phyloP scores from a whole-genome alignment of 37 sponge, comb jelly and placozoan genomes.

The Hexactinellida sp. region DNA sequence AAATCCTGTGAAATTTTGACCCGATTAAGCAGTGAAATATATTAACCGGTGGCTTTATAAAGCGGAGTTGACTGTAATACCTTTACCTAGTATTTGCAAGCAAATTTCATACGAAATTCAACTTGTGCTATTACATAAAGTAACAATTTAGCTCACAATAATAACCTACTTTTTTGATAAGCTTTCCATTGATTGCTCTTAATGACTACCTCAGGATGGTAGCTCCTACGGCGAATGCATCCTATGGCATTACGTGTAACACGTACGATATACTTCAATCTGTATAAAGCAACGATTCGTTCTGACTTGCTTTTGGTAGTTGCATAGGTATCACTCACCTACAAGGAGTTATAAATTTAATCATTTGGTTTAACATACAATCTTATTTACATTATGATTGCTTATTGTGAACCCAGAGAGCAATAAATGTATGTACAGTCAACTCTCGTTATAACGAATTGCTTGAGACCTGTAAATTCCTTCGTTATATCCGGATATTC shows the following conservation, averaged over 20 bases:
- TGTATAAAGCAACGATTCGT: not conserved
- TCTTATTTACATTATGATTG: too few relatives aligned
- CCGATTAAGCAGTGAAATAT: too few relatives aligned
- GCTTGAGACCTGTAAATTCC: not conserved
- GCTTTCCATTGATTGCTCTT: not conserved
- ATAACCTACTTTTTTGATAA: not conserved
- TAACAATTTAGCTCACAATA: too few relatives aligned
- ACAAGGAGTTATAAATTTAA: not conserved
- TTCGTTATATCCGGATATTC: not conserved
- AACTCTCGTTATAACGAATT: not conserved
- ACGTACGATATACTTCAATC: not conserved
- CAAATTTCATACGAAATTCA: too few relatives aligned
- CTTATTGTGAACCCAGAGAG: too few relatives aligned
- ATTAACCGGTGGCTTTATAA: too few relatives aligned
- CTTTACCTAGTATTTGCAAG: too few relatives aligned
- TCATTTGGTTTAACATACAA: too few relatives aligned
- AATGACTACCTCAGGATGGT: not conserved
- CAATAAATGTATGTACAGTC: not conserved
- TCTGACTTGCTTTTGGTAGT: not conserved
- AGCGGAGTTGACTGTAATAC: too few relatives aligned
- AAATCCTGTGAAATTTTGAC: too few relatives aligned
- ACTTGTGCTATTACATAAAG: too few relatives aligned
- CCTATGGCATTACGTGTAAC: not conserved
- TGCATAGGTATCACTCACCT: constrained; percentile 13
- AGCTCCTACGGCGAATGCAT: not conserved